Conservation (phyloP, 2,888 invertebrate genomes). For the Ceratothoa steindachneri region DNA sequence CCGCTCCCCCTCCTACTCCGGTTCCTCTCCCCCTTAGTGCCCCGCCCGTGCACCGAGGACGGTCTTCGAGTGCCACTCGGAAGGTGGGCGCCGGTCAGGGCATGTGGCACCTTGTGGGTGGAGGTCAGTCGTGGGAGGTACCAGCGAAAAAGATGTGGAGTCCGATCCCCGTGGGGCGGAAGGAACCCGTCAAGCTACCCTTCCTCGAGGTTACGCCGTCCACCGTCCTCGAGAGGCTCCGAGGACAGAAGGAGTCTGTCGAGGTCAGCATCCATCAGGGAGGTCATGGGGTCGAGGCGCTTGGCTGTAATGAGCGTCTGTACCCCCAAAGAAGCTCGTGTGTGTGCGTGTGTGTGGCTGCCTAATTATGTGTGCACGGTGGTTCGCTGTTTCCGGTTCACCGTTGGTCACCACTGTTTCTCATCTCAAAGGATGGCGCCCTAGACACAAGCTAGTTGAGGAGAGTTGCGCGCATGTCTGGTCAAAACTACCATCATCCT, state of each 20-base stretch:
- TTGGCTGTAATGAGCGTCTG: no score
- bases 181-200: conserved; percentile 38
- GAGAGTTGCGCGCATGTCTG: no score
- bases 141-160: conserved; percentile 42
- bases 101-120: conserved; percentile 32
- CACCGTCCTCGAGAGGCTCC: conserved; percentile 42
- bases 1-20: conserved; percentile 48
- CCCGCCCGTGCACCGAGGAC: conserved; percentile 38
- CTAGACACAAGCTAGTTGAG: no score
- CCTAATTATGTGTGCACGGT: not conserved
- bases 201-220: conserved; percentile 44
- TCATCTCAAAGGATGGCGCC: no score
- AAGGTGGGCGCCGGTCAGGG: conserved; percentile 21
- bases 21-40: conserved; percentile 56
- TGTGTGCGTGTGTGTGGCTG: no score
- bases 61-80: not conserved
- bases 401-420: no score
- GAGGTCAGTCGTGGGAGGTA: conserved; percentile 24
- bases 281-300: no score
- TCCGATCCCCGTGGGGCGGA: conserved; percentile 31
- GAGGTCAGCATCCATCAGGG: conserved; percentile 14
- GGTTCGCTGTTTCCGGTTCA: not conserved
- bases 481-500: no score
- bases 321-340: not conserved
- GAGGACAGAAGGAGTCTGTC: conserved; percentile 16